Base-by-base conservation (phyloP, 2,797 vertebrate genomes). In the Parotocinclus haroldoi region DNA sequence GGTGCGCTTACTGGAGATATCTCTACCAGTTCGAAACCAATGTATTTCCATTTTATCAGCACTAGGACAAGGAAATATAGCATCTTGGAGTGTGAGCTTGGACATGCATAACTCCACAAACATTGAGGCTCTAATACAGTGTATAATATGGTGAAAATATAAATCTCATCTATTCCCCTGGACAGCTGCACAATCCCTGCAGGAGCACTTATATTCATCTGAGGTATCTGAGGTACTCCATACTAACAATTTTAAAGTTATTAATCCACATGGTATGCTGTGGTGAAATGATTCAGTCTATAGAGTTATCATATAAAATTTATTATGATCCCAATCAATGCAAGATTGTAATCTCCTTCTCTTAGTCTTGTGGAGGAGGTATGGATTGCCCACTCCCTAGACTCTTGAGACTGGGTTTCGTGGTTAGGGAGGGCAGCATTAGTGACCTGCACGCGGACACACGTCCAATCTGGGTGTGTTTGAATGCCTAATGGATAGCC, bases 401-500 rank as follows among this genome's bases (percentile, higher is more conserved):
- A 64, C 75, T 64, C 68, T 19, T 52, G 74, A 76, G 76, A 73
- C 56, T 60, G 62, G 48, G 51, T 39, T n/a, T 67, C 36, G 66
- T 46, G 77, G 77, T 76, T 72, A 68, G 69, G 60, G 59, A 76
- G 69, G 74, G 66, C 77, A 74, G 63, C 63, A 58, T 75, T 72
- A 76, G 69, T 72, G 74, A 71, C 71, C 74, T 74, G 74, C 69
- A 46, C 56, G 18, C 14, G 63, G 69, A 74, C 77, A 74, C 66
- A 76, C 55, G 77, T 78, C 66, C 74, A 76, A 70, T 69, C 72
- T 66, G 66, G 66, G 72, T 7, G 61, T 59, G 56, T 64, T 61
- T 76, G 65, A 76, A 78, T 76, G 74, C 73, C 69, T 79, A 74
- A 76, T 76, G 69, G 69, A 65, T 61, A 59, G 57, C 68, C 19